Conservation (phyloP, 2,888 invertebrate species). For the Coremacera marginata region DNA sequence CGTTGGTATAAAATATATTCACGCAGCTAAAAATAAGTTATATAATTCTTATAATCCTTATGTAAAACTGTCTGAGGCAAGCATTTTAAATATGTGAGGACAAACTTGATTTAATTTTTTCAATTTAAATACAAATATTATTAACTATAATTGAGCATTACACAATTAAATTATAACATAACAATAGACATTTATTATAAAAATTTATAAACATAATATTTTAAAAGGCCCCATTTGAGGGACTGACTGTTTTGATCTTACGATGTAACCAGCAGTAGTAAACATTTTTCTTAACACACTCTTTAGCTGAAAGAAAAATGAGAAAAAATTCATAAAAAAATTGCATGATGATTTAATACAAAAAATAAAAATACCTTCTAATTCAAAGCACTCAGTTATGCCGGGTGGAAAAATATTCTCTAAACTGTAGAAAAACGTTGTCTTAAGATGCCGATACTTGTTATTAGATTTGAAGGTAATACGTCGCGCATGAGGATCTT, state of each 20-base stretch:
- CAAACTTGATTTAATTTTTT: background rate
- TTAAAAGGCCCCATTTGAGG: background rate
- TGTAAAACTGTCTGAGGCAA: too few relatives aligned
- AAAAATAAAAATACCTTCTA: conserved; percentile 53
- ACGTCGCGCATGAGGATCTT: conserved; percentile 63
- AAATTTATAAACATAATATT: background rate
- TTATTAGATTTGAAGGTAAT: conserved; percentile 62
- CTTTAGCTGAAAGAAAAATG: conserved; percentile 54
- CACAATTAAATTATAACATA: background rate
- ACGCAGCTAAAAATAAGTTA: too few relatives aligned
- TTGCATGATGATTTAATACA: background rate
- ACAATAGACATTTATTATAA: background rate
- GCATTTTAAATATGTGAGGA: too few relatives aligned
- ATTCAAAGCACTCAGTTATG: conserved; percentile 57
- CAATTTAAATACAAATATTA: background rate
- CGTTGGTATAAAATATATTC: too few relatives aligned
- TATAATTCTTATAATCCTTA: too few relatives aligned
- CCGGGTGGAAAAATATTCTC: conserved; percentile 66
- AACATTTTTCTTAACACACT: conserved; percentile 58
- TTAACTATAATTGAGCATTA: background rate
- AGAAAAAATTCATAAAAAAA: conserved; percentile 19
- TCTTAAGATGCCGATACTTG: conserved; percentile 59
- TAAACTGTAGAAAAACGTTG: conserved; percentile 63
- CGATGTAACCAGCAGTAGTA: conserved; percentile 65
- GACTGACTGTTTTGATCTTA: conserved; percentile 57